Evolutionary conservation across 1,140 invertebrate genomes (phyloP), one percentile per base, ranked within the genome.

Genomic region (Drosophila lacertosa): DNA sequence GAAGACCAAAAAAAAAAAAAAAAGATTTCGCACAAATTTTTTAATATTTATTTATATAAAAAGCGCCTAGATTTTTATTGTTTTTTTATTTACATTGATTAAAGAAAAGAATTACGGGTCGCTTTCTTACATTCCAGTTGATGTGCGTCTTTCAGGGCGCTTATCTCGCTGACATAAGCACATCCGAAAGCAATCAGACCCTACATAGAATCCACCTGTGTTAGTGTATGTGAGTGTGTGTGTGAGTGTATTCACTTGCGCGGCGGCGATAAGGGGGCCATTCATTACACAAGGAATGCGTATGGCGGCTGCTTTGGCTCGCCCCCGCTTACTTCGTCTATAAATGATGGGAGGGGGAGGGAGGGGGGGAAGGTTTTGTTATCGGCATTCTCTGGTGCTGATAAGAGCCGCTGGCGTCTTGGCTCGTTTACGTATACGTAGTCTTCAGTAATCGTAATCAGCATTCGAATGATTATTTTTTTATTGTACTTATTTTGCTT

Each of bases 231-330:
- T 37, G n/a, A 35, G 35, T 2, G 26, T 29, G 26, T 2, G 42
- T 35, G 20, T 32, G 39, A 32, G 44, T 45, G 29, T 37, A 18
- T 47, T 44, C 42, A 20, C 9, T 18, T 44, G 18, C 20, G 9
- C 10, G 24, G 2, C 7, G 18, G 18, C 22, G 66, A 69, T 69
- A 69, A 69, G 50, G 40, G 15, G 10, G 33, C 50, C 66, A 69
- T 64, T 69, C 66, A 64, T 69, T 69, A 64, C 66, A 69, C 59
- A 69, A 69, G 59, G 66, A 69, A 69, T 69, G 66, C 66, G 66
- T 63, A 29, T 45, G 58, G 39, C 47, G 16, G 18, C 15, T 60
- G 47, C 45, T 40, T 42, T 50, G 10, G 9, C 20, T 11, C 35
- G 24, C 20, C 16, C 16, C n/a, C 33, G 2, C 35, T 39, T 13